Evolutionary conservation across 2,888 invertebrate genomes (phyloP).

Genomic region (Laothoe populi): DNA sequence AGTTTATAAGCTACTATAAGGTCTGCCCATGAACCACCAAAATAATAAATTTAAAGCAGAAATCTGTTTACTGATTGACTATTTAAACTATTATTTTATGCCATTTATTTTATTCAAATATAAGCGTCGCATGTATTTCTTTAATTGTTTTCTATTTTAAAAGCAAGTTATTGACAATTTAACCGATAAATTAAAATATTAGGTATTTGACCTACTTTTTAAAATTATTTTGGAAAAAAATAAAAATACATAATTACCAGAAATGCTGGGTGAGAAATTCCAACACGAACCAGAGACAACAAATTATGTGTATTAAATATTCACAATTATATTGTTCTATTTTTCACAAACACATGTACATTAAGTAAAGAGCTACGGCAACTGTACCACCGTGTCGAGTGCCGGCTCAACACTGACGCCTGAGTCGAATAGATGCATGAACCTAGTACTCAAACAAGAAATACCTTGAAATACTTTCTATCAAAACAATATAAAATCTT

Average conservation of each 20-base stretch:
- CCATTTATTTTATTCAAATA: no score
- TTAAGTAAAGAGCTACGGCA: neutral
- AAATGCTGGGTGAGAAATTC: neutral
- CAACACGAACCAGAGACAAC: conserved; percentile 1
- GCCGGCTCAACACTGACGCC: conserved; percentile 68
- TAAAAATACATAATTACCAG: conserved; percentile 22
- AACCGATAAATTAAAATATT: neutral
- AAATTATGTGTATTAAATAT: neutral
- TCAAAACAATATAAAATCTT: conserved; percentile 32
- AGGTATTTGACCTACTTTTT: no score
- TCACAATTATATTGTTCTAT: conserved; percentile 20
- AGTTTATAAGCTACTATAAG: no score
- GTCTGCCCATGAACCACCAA: no score
- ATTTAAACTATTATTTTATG: no score
- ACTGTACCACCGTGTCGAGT: conserved; percentile 62
- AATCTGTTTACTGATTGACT: no score
- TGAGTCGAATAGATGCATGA: conserved; percentile 32
- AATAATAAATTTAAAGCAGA: no score
- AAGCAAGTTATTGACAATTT: no score
- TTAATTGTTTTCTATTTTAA: no score
- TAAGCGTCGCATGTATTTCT: no score
- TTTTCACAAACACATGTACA: conserved; percentile 23
- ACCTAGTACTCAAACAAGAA: conserved; percentile 29
- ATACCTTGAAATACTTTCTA: conserved; percentile 41
- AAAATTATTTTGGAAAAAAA: conserved; percentile 1